Conservation (phyloP, 2,888 invertebrate genomes). For the Limenitis arthemis region DNA sequence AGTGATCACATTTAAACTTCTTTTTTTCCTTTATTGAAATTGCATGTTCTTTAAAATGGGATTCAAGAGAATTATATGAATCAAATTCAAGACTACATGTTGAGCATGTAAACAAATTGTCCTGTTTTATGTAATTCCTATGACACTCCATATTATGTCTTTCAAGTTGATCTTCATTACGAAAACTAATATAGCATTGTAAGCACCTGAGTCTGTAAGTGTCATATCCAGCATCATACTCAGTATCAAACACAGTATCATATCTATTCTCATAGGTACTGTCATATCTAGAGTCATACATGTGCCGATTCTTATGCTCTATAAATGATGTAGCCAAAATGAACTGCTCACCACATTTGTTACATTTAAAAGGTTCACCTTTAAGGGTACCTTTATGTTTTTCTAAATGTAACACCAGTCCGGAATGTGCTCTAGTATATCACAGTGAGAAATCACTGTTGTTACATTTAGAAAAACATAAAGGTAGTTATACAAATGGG, state of each 20-base stretch:
- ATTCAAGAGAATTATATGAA: slow-evolving; percentile 62
- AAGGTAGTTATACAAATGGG: no score
- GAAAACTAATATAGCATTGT: slow-evolving; percentile 1
- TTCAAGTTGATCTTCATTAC: slow-evolving; percentile 2
- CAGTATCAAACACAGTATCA: no score
- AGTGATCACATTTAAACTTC: slow-evolving; percentile 59
- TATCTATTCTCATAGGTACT: neutral
- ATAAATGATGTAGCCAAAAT: neutral
- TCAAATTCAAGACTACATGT: slow-evolving; percentile 67
- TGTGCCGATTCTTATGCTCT: neutral
- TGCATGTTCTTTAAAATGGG: slow-evolving; percentile 47
- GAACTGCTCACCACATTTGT: slow-evolving; percentile 1
- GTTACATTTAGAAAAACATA: no score
- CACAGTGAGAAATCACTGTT: slow-evolving; percentile 1
- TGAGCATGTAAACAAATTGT: slow-evolving; percentile 45
- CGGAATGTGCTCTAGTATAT: slow-evolving; percentile 10
- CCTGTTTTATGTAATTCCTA: slow-evolving; percentile 18
- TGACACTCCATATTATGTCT: neutral
- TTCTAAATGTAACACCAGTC: slow-evolving; percentile 8
- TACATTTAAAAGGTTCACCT: slow-evolving; percentile 1
- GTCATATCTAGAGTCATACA: neutral
- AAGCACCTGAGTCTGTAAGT: neutral
- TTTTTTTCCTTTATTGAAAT: slow-evolving; percentile 38
- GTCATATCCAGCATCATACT: neutral
- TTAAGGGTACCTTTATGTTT: slow-evolving; percentile 1